A percentile compares a stretch with the other conserved stretches of the same genome.
These are phyloP conservation scores for Vanessa atalanta DNA, from an alignment of 1,140 invertebrate species.

Conservation along the genomic window DNA sequence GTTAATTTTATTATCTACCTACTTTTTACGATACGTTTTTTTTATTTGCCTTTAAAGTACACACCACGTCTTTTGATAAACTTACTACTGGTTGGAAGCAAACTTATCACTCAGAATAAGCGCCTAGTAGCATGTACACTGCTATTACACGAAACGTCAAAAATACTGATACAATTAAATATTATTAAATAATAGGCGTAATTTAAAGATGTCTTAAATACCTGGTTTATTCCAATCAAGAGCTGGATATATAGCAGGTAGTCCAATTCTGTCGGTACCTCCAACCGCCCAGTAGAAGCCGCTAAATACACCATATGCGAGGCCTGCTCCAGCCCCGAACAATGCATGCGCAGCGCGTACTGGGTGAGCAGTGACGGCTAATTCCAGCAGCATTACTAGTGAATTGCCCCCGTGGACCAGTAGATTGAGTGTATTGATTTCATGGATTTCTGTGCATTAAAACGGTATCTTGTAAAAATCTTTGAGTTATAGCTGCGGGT, in stretches of 20 bases:
- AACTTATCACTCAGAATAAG: not conserved
- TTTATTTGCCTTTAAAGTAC: no score
- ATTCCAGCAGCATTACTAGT: constrained; percentile 86
- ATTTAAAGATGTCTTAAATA: constrained; percentile 17
- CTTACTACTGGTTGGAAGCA: no score
- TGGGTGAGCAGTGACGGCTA: constrained; percentile 86
- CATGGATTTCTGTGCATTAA: constrained; percentile 74
- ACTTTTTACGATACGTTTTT: no score
- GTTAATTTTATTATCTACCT: no score
- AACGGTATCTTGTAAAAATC: constrained; percentile 11
- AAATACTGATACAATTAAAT: not conserved
- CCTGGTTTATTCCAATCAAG: constrained; percentile 75
- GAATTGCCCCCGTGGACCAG: constrained; percentile 88
- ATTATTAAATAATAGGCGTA: not conserved
- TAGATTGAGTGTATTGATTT: constrained; percentile 84
- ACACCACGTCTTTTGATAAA: no score
- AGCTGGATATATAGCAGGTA: constrained; percentile 65
- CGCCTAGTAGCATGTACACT: not conserved
- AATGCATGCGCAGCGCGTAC: constrained; percentile 84
- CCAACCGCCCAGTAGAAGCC: constrained; percentile 72
- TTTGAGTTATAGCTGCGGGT: no score
- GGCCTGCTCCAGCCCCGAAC: constrained; percentile 79
- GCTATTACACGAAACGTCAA: not conserved
- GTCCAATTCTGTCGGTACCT: constrained; percentile 64
- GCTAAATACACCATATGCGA: constrained; percentile 72